Evolutionary conservation across 2,797 vertebrate species (phyloP), one percentile per base, ranked within the genome.

Genomic region (Galago senegalensis): DNA sequence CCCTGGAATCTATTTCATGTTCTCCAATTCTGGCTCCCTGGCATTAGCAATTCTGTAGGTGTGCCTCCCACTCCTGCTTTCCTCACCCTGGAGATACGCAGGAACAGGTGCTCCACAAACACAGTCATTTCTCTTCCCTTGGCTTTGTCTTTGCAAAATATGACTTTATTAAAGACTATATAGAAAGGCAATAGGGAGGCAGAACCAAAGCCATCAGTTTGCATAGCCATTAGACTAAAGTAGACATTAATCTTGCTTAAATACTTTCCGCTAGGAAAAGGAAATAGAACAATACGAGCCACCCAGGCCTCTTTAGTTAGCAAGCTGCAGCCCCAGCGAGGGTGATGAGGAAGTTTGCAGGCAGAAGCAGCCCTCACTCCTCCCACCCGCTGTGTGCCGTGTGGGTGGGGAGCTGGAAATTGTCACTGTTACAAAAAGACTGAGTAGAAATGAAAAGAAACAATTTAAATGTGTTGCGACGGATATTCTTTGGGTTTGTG

Each of bases 371-470:
- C 84, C 97, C 97, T 95, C 86, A 49, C 37, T 69, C 95, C 92
- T 83, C 72, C 79, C 40, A 94, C 95, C 97, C 96, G 31, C 79
- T 79, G 90, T 97, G 92, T 83, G 34, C 80, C 76, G 89, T 96
- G 92, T 86, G 86, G 94, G 93, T 72, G 93, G 84, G 69, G 91
- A 96, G 82, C 89, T 92, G 94, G 87, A 97, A 98, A 87, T 80
- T 77, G 87, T 92, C 89, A 85, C 61, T 97, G 93, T 97, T 97
- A 80, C 92, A 96, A 95, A 90, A 95, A 80, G 93, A 97, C 58
- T 96, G 84, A 56, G 31, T 53, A 8, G 46, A 83, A 87, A 75
- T 40, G 43, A 61, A 80, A 76, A 56, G 67, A 89, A 96, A 2
- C 11, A 14, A 93, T 95, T 95, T 95, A 77, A 94, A 93, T 31